phyloP scores from a whole-genome alignment of 2,797 vertebrate genomes.

The Notoglanidium macrostoma region DNA sequence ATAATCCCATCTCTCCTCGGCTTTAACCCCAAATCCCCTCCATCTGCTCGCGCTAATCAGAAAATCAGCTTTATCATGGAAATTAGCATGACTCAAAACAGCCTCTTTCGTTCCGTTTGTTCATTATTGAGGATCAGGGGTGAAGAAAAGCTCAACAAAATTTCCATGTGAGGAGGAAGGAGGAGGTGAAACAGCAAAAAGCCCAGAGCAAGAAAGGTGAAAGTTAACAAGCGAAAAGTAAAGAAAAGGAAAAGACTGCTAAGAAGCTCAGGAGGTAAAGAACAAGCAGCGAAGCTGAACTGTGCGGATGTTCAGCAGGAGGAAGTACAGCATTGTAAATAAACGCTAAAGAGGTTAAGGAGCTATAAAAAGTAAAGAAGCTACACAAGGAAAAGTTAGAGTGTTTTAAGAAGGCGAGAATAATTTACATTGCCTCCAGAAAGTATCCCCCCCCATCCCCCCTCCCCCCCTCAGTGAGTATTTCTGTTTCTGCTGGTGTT shows the following conservation, averaged over 20 bases:
- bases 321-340: not conserved
- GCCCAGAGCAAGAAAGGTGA: constrained; percentile 2
- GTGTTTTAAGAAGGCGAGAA: not conserved
- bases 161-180: not conserved
- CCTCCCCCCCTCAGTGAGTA: too few species aligned
- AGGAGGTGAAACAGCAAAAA: constrained; percentile 39
- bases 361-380: not conserved
- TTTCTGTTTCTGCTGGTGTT: not conserved
- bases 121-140: constrained; percentile 15
- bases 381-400: not conserved
- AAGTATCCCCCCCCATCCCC: not conserved
- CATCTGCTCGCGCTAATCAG: constrained; percentile 66
- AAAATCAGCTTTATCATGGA: constrained; percentile 54
- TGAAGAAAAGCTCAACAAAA: not conserved
- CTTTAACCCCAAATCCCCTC: constrained; percentile 73
- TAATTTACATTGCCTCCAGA: not conserved
- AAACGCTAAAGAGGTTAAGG: constrained; percentile 7
- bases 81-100: constrained; percentile 71
- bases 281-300: not conserved
- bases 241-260: constrained; percentile 11
- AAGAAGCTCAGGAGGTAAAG: not conserved
- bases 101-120: not conserved
- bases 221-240: not conserved
- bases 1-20: constrained; percentile 73
- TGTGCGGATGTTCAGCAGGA: not conserved